Base-by-base conservation (phyloP, 64 coral and sea anemone genomes). In the Pachyseris speciosa region DNA sequence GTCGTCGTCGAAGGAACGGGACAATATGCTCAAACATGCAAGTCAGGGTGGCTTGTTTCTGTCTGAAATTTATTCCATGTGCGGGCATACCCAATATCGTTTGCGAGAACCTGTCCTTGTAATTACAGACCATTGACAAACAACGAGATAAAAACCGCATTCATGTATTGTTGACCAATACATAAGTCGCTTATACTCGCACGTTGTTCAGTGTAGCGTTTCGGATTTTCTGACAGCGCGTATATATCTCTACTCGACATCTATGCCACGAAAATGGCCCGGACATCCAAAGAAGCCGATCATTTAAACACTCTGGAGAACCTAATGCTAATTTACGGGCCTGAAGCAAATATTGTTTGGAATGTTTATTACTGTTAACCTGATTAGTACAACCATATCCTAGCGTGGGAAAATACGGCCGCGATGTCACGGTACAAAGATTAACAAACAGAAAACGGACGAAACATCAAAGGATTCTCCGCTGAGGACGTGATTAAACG, bases 41-140 rank as follows among this genome's bases (percentile, higher is more conserved):
- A 71, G 13, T 81, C 52, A 81, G 51, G 77, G 77, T 81, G 77
- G 77, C 20, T 39, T 52, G 19, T 63, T 81, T 61, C 53, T 27
- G 9, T 37, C 52, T 26, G 19, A 81, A 81, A 81, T 81, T 81
- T 81, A 81, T 81, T 81, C 77, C 77, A 81, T 81, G 77, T 81
- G 77, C 77, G 30, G 19, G 40, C 10, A 76, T 61, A 40, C 53
- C 36, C 48, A 79, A 57, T 79, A 79, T 57, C 55, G 11, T 20
- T 45, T 11, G 33, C 19, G 15, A 42, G 27, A 16, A 24, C 58
- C 58, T 61, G 58, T 81, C 30, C 49, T 81, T 25, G n/a, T n/a
- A 36, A 37, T 16, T 57, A 20, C 2, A 13, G 30, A 30, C 50
- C 76, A 37, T 16, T 37, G 55, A 81, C 20, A 60, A 61, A 36